Evolutionary conservation across 2,797 vertebrate species (phyloP).

Genomic region (Micrastur ruficollis): DNA sequence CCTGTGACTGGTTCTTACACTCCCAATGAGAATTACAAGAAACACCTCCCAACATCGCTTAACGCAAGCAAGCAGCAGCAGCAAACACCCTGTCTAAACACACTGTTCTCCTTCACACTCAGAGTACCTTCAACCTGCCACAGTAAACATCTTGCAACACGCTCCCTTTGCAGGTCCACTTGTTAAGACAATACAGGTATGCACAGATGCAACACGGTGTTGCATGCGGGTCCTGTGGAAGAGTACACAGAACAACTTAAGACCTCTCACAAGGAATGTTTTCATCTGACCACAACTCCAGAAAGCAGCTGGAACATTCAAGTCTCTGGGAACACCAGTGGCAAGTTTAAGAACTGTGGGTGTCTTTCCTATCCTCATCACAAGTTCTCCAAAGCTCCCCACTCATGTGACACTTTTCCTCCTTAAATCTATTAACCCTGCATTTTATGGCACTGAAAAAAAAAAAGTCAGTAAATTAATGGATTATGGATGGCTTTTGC

Average conservation of each 20-base stretch:
- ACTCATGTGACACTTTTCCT: background rate
- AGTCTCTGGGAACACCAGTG: background rate
- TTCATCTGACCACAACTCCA: background rate
- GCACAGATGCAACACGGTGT: background rate
- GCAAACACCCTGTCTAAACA: background rate
- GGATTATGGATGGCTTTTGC: background rate
- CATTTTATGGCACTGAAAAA: background rate
- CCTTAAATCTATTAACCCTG: background rate
- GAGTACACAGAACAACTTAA: background rate
- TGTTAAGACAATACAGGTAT: background rate
- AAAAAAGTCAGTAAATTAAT: background rate
- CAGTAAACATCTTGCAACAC: background rate
- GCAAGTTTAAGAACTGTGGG: background rate
- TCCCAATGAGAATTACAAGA: background rate
- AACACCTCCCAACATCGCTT: background rate
- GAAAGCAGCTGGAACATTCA: background rate
- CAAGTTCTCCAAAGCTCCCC: background rate
- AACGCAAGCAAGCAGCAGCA: background rate
- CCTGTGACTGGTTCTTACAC: background rate
- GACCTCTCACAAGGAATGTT: background rate
- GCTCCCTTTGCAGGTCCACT: fast-evolving
- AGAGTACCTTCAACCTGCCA: fast-evolving
- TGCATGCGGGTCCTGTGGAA: background rate
- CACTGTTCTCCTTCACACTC: fast-evolving
- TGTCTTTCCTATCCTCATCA: background rate